Evolutionary conservation across 2,797 vertebrate species (phyloP), one percentile per base, ranked within the genome.

Genomic region (Gobio occitaniae): DNA sequence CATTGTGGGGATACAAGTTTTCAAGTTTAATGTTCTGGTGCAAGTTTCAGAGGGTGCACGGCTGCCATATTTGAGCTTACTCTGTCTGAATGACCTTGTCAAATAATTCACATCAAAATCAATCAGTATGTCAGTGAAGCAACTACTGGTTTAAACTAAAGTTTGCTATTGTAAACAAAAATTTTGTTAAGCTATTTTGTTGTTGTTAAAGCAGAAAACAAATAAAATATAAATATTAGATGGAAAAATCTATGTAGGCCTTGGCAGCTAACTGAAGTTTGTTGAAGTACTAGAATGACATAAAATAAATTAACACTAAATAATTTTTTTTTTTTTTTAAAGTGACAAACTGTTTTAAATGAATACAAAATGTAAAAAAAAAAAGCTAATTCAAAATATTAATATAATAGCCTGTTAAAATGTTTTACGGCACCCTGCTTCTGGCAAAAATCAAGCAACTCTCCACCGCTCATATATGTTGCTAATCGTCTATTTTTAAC

Each of bases 41-140:
- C n/a, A 65, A 78, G 19, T 61, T 61, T 59, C 44, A 44, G 52
- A 56, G 16, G 16, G 19, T 38, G 19, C 21, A 5, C n/a, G 13
- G 13, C 13, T 50, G 15, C 25, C 2, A 50, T 74, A 50, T 32
- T 74, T 32, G 15, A 32, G 7, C 15, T 54, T 19, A 3, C 52
- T 54, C 2, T 19, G 29, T 32, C 15, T 76, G 48, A 76, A 75
- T 50, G 70, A 25, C 25, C 72, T 75, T 75, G 72, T 75, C 19
- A 69, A 41, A 69, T n/a, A 80, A 54, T 69, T 8, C 12, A 41
- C n/a, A 25, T 54, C 1, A 74, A 32, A 36, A 47, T 17, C 15
- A 25, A 4, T 63, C 76, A 44, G 12, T 44, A 16, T 38, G 36
- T 41, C 25, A 54, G 17, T 75, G 17, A 29, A 56, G 50, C 0